Base-by-base conservation (phyloP, 2,113 vertebrate genomes). In the Lepisosteus osseus region DNA sequence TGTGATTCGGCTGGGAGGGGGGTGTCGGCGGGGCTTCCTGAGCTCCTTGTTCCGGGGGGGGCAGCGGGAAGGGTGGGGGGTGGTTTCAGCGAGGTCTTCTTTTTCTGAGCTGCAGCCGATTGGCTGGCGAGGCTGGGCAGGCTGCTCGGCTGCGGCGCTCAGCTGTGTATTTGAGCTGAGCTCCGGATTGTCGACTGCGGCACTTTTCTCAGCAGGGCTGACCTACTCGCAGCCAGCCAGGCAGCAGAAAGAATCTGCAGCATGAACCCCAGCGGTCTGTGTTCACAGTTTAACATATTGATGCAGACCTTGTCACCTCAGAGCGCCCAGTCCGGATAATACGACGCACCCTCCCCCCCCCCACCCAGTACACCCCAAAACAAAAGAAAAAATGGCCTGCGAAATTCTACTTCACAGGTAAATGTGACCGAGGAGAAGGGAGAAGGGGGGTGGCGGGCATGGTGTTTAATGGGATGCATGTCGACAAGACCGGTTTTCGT, bases 331-430 rank as follows among this genome's bases (percentile, higher is more conserved):
- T 88, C 78, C 77, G 92, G 87, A 91, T 94, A 92, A 89, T 83
- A 65, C 12, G 61, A 63, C 76, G 54, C 57, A 44, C 61, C 45
- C 7, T 17, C 40, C 65, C 54, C 55, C 55, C 3, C 1, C 29
- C 5, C 62, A 72, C 65, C 57, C 61, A 77, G 72, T 63, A 74
- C 77, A 77, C 69, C 78, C 74, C 29, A 29, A 76, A 61, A 55
- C 72, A 87, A 79, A 84, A 86, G 77, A 88, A 85, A 84, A 51
- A 5, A 95, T 97, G 93, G 89, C 93, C 77, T 96, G 90, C 86
- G 92, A 95, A 86, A 87, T 94, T 87, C 88, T 95, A 76, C 92
- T 95, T 84, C 90, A 93, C 89, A 95, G 93, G 93, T 95, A 94
- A 93, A 75, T 63, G 7, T 47, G 7, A 13, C 7, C 17, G 54